A percentile compares a stretch with the other conserved stretches of the same genome.
Evolutionary conservation across 2,888 invertebrate genomes (phyloP).

Genomic region (Lysandra bellargus): DNA sequence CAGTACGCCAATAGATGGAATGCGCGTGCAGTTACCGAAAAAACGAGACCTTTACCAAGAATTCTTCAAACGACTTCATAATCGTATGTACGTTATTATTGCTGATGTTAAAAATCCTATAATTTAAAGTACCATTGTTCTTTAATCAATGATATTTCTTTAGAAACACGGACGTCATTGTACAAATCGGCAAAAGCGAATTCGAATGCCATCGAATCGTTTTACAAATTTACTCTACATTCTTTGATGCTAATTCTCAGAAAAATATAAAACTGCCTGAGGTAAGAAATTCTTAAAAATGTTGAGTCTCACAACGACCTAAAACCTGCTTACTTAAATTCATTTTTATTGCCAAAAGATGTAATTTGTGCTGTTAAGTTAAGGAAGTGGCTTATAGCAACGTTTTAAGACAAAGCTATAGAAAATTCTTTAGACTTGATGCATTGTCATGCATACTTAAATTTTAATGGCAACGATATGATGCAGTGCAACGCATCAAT

Average conservation of each 20-base stretch:
- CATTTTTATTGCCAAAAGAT: no score
- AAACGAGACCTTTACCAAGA: constrained; percentile 85
- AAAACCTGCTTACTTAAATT: no score
- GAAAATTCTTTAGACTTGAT: no score
- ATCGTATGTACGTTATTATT: constrained; percentile 79
- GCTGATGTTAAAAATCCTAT: background rate
- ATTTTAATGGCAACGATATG: no score
- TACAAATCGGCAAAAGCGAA: constrained; percentile 83
- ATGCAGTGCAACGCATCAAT: no score
- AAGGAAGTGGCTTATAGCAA: no score
- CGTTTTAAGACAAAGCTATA: no score
- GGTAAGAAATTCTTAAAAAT: constrained; percentile 49
- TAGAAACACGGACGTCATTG: constrained; percentile 85
- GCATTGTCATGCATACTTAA: no score
- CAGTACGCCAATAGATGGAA: constrained; percentile 83
- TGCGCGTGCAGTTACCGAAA: constrained; percentile 81
- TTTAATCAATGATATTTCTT: constrained; percentile 35
- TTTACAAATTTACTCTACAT: constrained; percentile 84
- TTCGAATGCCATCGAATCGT: constrained; percentile 86
- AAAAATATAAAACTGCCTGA: constrained; percentile 61
- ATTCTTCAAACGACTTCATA: constrained; percentile 83
- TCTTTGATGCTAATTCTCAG: constrained; percentile 76
- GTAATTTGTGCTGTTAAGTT: no score
- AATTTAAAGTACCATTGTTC: background rate
- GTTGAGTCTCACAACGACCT: no score